These are phyloP conservation scores for Stratiolaelaps scimitus DNA, from an alignment of 1,140 invertebrate species.

Conservation along the genomic window DNA sequence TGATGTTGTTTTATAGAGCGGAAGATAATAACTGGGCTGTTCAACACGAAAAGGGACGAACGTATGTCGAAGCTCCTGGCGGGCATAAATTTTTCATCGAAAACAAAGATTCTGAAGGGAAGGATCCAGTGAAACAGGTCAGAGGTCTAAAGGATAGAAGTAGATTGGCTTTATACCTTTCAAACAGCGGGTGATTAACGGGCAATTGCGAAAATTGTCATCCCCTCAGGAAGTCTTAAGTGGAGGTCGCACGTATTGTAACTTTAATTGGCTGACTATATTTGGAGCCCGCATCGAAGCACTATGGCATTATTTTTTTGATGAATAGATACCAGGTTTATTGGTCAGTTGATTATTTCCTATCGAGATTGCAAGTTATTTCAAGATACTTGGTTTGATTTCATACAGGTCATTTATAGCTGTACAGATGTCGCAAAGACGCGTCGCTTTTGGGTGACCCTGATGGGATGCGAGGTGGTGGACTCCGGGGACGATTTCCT, in stretches of 20 bases:
- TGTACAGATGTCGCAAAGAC: constrained; percentile 20
- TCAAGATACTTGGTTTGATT: constrained; percentile 48
- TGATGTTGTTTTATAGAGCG: constrained; percentile 50
- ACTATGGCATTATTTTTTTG: too few relatives aligned
- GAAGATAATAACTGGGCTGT: constrained; percentile 53
- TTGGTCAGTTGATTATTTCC: too few relatives aligned
- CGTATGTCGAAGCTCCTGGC: constrained; percentile 62
- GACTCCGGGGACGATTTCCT: constrained; percentile 30
- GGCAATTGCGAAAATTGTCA: too few relatives aligned
- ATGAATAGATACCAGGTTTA: too few relatives aligned
- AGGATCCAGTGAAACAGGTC: constrained; percentile 44
- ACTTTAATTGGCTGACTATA: too few relatives aligned
- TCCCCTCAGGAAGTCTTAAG: too few relatives aligned
- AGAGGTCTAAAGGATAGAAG: constrained; percentile 2
- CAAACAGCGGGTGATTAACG: too few relatives aligned
- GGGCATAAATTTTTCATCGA: constrained; percentile 75
- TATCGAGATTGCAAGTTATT: too few relatives aligned
- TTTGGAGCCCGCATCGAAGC: too few relatives aligned
- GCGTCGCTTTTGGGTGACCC: constrained; percentile 36
- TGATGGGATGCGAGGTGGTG: constrained; percentile 36
- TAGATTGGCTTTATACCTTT: constrained; percentile 50
- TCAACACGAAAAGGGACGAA: constrained; percentile 48
- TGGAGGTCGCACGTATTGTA: too few relatives aligned
- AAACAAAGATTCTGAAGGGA: constrained; percentile 51
- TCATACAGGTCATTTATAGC: constrained; percentile 29